Percentiles rank a stretch among this genome's conserved stretches.
These are phyloP conservation scores for Ictidomys tridecemlineatus DNA, from an alignment of 2,113 vertebrate species.

Conservation along the genomic window DNA sequence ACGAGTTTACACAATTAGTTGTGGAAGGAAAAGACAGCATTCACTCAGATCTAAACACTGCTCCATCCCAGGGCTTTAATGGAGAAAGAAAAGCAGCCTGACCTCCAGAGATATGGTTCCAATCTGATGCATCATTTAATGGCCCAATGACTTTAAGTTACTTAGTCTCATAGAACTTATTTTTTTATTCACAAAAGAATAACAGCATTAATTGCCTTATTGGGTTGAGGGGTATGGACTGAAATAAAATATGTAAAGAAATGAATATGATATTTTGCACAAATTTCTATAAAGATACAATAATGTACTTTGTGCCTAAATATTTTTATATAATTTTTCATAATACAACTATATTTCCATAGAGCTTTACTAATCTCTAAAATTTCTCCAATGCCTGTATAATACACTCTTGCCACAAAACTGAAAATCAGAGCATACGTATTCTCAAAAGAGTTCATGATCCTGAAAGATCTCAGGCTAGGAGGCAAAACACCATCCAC, in stretches of 20 bases:
- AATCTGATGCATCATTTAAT: background rate
- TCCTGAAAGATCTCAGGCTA: background rate
- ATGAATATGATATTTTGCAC: background rate
- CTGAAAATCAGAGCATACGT: background rate
- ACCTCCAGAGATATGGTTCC: background rate
- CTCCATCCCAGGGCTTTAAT: background rate
- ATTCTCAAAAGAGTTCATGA: background rate
- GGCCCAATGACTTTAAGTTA: background rate
- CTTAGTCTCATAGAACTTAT: background rate
- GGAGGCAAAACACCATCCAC: background rate
- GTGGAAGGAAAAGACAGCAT: background rate
- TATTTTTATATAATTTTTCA: background rate
- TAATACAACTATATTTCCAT: background rate
- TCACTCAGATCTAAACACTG: background rate
- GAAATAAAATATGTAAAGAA: conserved; percentile 8
- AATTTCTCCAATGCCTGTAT: background rate
- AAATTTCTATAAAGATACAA: background rate
- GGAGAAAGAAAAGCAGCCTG: background rate
- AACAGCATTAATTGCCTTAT: background rate
- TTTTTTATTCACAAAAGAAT: background rate
- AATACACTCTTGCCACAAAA: background rate
- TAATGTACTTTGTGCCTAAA: background rate
- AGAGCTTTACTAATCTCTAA: background rate
- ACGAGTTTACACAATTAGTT: background rate
- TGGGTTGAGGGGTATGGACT: background rate